Conservation (phyloP, 53 echinoderm and acorn worm species). For the Luidia sarsii region DNA sequence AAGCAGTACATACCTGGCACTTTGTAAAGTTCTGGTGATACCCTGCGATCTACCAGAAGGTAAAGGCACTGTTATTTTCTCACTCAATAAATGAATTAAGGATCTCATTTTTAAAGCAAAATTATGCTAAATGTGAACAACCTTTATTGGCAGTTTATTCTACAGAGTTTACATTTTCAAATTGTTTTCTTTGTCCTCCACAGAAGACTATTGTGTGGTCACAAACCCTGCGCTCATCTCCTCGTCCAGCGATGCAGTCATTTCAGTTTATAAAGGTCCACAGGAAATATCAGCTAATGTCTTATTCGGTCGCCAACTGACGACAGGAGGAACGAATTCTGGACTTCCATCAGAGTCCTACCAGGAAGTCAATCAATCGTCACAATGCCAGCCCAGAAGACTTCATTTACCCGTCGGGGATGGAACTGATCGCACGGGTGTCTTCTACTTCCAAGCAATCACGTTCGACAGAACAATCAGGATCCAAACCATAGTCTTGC, state of each 20-base stretch:
- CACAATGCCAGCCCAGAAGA: neutral
- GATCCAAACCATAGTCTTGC: neutral
- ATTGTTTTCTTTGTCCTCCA: neutral
- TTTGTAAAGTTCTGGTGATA: conserved; percentile 6
- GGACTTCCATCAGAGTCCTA: neutral
- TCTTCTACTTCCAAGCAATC: conserved; percentile 3
- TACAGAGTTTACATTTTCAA: neutral
- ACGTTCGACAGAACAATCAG: neutral
- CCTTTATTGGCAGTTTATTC: too few species aligned
- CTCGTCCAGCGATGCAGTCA: neutral
- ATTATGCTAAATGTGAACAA: too few species aligned
- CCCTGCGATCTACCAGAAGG: conserved; percentile 20
- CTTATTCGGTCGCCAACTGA: conserved; percentile 20
- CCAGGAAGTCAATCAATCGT: neutral
- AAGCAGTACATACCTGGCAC: neutral
- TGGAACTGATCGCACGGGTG: neutral
- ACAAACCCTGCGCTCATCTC: neutral
- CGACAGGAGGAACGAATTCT: neutral
- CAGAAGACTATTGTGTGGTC: conserved; percentile 4
- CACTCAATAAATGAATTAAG: too few species aligned
- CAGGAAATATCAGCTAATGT: conserved; percentile 17
- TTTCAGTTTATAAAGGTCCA: conserved; percentile 11
- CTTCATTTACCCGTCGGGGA: neutral
- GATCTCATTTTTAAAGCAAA: too few species aligned
- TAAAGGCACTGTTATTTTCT: too few species aligned